Conservation (phyloP, 2,113 vertebrate species). For the Solea senegalensis region DNA sequence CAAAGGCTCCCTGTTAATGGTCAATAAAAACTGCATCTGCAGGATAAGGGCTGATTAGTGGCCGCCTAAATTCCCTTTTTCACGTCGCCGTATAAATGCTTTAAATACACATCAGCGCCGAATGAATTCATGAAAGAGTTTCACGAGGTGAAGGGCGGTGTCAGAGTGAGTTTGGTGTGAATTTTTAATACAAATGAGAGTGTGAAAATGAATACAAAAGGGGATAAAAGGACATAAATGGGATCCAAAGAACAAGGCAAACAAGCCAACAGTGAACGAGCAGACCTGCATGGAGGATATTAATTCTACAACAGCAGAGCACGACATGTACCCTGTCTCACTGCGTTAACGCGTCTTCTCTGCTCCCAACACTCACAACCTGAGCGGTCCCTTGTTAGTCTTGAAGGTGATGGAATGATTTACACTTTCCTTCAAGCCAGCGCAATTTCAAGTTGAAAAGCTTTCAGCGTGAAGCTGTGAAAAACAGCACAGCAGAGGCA, state of each 20-base stretch:
- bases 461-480: slow-evolving; percentile 15
- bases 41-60: slow-evolving; percentile 10
- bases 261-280: neutral
- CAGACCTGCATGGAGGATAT: neutral
- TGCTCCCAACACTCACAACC: slow-evolving; percentile 1
- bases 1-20: slow-evolving; percentile 6
- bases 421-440: slow-evolving; percentile 31
- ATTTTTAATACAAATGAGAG: neutral
- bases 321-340: neutral
- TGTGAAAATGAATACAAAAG: neutral
- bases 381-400: slow-evolving; percentile 16
- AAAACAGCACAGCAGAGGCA: neutral
- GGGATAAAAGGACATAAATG: neutral
- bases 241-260: neutral
- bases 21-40: slow-evolving; percentile 4
- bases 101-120: neutral
- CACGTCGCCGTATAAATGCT: neutral
- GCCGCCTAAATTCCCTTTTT: neutral
- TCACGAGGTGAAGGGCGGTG: neutral
- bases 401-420: slow-evolving; percentile 32
- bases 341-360: neutral
- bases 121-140: neutral
- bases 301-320: neutral
- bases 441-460: slow-evolving; percentile 18
- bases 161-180: neutral